A percentile compares a stretch with the other conserved stretches of the same genome.
These are phyloP conservation scores for Ivindomyrus marchei DNA, from an alignment of 2,113 vertebrate species.

Conservation along the genomic window DNA sequence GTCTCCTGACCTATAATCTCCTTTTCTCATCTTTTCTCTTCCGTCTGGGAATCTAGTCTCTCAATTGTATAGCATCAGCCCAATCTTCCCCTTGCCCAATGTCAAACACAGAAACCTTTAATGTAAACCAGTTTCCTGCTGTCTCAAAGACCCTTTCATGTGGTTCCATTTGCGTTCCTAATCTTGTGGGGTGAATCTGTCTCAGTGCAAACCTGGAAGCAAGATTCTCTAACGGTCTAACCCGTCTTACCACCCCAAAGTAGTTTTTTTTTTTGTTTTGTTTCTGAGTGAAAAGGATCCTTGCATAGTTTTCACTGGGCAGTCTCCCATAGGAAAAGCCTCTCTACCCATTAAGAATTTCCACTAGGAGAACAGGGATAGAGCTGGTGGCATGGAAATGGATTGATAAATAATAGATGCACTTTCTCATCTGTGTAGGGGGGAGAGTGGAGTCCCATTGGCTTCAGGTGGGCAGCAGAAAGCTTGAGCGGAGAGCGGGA, in stretches of 20 bases:
- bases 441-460: neutral
- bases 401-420: conserved; percentile 4
- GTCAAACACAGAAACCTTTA: neutral
- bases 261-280: neutral
- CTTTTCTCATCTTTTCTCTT: neutral
- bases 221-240: neutral
- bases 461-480: neutral
- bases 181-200: neutral
- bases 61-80: neutral
- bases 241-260: neutral
- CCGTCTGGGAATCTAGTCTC: neutral
- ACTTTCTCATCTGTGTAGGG: neutral
- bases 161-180: neutral
- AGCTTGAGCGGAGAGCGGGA: neutral
- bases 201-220: neutral
- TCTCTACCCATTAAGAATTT: neutral
- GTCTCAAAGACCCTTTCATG: neutral
- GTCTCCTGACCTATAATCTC: neutral
- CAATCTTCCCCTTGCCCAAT: neutral
- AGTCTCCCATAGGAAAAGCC: neutral
- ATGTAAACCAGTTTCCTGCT: neutral
- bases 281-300: neutral
- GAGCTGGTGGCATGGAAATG: neutral
- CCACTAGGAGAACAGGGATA: neutral
- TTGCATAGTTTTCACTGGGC: neutral